Conservation (phyloP, 1,140 invertebrate species). For the Cydia amplana region DNA sequence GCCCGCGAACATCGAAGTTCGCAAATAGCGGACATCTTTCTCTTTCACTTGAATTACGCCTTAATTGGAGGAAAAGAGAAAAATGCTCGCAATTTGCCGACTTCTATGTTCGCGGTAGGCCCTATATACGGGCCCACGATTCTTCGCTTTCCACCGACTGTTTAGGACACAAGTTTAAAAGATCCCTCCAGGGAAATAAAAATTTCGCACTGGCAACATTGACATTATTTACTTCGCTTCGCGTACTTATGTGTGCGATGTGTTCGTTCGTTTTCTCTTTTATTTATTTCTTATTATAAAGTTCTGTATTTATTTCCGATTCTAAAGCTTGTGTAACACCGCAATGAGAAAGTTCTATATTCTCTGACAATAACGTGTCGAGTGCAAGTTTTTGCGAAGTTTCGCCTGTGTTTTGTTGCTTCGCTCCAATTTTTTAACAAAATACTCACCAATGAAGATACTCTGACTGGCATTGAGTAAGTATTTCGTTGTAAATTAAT, state of each 20-base stretch:
- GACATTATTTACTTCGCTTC: conserved; percentile 19
- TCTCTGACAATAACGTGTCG: background rate
- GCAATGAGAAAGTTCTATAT: conserved; percentile 6
- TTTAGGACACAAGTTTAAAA: no score
- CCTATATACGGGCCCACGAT: no score
- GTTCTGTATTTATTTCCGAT: conserved; percentile 12
- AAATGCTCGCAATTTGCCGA: no score
- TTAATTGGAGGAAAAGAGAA: no score
- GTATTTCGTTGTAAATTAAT: conserved; percentile 10
- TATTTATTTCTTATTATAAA: background rate
- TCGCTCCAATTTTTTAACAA: conserved; percentile 15
- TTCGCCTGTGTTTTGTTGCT: background rate
- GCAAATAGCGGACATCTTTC: no score
- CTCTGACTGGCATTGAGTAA: conserved; percentile 22
- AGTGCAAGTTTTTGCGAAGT: conserved; percentile 8
- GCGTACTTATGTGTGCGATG: background rate
- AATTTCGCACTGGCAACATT: background rate
- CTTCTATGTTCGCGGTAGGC: no score
- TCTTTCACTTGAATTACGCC: no score
- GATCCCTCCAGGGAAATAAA: background rate
- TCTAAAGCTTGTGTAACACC: background rate
- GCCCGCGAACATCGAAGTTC: no score
- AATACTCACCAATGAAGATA: conserved; percentile 17
- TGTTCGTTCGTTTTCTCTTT: background rate
- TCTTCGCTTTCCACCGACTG: no score